Evolutionary conservation across 1,140 invertebrate species (phyloP), one percentile per base, ranked within the genome.

Genomic region (Acromyrmex echinatior): DNA sequence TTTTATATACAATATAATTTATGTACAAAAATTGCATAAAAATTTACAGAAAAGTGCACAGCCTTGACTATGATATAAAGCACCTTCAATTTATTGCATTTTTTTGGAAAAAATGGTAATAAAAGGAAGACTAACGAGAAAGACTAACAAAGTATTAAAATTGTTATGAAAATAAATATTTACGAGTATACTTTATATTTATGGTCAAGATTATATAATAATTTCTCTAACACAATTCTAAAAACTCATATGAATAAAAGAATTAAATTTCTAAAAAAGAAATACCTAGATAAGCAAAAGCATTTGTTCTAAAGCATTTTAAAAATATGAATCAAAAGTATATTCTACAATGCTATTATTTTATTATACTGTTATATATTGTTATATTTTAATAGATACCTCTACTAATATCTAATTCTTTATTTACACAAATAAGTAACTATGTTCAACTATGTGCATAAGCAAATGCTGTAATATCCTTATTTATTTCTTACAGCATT

Each of bases 1-100:
- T 16, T 51, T 25, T 51, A 35, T 62, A 25, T 76, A 84, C 80
- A 73, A 45, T 45, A 63, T 45, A 60, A 60, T 74, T 84, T 60
- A 76, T 71, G 51, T 28, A 28, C 63, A 80, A 80, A 81, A 12
- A 56, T 79, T 56, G 21, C 35, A 82, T 25, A 49, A 21, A 73
- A 60, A 39, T 31, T 66, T n/a, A 78, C 39, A 78, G n/a, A 74
- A 74, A 58, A 10, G 21, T 28, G 1, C 14, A 4, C 39, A 12
- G 1, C 39, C 39, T 45, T 12, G 39, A 12, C 39, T 45, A 45
- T 10, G 9, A 9, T 45, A 45, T 45, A 45, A 45, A 45, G 39
- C 9, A 45, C 2, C 2, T 45, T 45, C 9, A 9, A 45, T 45
- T 45, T 45, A 12, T 45, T 45, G 9, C 39, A 45, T 45, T 45